Base-by-base conservation (phyloP, 64 coral and sea anemone genomes). In the Montipora efflorescens region DNA sequence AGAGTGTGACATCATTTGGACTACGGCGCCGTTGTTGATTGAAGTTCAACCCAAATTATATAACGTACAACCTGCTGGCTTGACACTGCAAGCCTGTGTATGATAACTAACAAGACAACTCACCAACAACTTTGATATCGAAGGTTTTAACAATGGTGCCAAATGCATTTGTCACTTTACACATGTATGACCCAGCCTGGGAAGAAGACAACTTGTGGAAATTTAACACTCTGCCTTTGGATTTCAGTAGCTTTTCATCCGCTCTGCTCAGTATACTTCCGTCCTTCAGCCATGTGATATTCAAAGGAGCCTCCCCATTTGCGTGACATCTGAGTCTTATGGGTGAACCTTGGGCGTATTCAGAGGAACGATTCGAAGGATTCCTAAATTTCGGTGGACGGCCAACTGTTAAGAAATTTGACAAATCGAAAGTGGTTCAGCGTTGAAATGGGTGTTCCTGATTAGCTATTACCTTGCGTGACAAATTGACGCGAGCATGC, bases 291-390 rank as follows among this genome's bases (percentile, higher is more conserved):
- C 91, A 93, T 8, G 55, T 76, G 19, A 87, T n/a, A 7, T 87
- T 78, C 5, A 76, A 74, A 0, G 53, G 22, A 61, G 36, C 36
- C 19, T 36, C 58, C 61, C 82, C 82, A n/a, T 61, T 46, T 5
- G 83, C 82, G 6, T 87, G 82, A 28, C 91, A 93, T 48, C 61
- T 59, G 7, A 93, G 91, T 77, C 47, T 93, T 46, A 93, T 59
- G 48, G 76, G 72, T 10, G 58, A 13, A 53, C 91, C 83, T 43
- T 74, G 14, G 5, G n/a, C 19, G 55, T 67, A 83, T 83, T 83
- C 81, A 18, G 44, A 14, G 43, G 61, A 67, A 67, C 81, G 81
- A 47, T 64, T 83, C 3, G 12, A 47, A 16, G 81, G 81, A 47
- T 47, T 46, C n/a, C 7, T 83, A 59, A 83, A 83, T 57, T 66